Conservation (phyloP, 2,113 vertebrate species). For the Elaphurus davidianus region DNA sequence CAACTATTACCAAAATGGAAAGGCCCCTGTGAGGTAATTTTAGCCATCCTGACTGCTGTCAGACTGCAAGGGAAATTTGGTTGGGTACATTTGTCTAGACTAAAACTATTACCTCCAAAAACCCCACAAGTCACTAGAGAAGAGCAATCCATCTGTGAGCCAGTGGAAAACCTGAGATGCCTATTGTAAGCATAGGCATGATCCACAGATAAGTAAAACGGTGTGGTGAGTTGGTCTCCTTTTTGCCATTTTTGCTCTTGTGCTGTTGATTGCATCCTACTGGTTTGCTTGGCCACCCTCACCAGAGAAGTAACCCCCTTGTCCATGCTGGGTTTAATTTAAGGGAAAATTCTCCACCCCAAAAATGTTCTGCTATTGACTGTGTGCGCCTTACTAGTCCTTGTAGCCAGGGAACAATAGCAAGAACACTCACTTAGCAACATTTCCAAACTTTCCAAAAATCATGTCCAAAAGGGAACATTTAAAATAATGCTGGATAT, state of each 20-base stretch:
- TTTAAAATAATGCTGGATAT: not conserved
- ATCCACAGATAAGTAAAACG: not conserved
- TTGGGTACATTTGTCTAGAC: not conserved
- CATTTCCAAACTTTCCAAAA: not conserved
- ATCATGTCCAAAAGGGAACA: not conserved
- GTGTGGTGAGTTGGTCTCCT: not conserved
- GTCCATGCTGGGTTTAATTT: not conserved
- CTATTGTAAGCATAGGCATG: not conserved
- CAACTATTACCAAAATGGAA: not conserved
- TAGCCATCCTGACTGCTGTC: not conserved
- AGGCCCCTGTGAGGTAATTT: not conserved
- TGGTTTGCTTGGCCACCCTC: not conserved
- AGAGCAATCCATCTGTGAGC: not conserved
- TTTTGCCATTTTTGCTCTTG: not conserved
- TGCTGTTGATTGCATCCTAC: not conserved
- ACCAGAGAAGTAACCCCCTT: not conserved
- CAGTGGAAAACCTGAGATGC: not conserved
- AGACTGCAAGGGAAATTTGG: not conserved
- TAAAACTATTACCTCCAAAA: not conserved
- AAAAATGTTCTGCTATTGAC: not conserved
- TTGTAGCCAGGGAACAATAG: not conserved
- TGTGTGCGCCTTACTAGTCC: not conserved
- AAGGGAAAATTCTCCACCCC: not conserved
- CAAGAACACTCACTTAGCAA: not conserved
- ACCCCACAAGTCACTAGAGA: not conserved